Base-by-base conservation (phyloP, 53 echinoderm and acorn worm genomes). In the Holothuria scabra region DNA sequence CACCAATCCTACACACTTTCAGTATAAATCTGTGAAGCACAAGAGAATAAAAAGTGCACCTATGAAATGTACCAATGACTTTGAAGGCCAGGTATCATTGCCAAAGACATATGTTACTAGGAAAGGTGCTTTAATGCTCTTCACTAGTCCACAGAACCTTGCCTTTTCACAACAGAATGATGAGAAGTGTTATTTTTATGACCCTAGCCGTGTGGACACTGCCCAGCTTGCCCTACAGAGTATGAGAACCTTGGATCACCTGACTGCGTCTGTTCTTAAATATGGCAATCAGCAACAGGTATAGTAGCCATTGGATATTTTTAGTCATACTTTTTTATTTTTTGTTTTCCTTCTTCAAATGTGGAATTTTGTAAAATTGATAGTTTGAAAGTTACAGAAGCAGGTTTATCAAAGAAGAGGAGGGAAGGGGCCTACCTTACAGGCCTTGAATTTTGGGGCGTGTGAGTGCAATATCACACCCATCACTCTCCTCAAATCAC, bases 81-180 rank as follows among this genome's bases (percentile, higher is more conserved):
- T 31, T 19, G 58, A 89, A 41, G 79, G 86, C 24, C 58, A 86
- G 57, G 59, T 89, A 78, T 28, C 44, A 34, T 83, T 93, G 60
- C 99, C 99, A 60, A 97, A 94, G 89, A 97, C 99, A 0, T 88
- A 79, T 74, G 84, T 93, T 46, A 97, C 99, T 20, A 80, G 99
- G 13, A 94, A 94, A 56, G 94, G 99, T 12, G 94, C 94, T 11
- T 80, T 97, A 88, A 88, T 97, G 92, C 82, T 97, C 52, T 97
- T 97, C 56, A 86, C 94, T 14, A 86, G 94, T 33, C 99, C 99
- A 3, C 86, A 87, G 23, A 85, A 92, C 85, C 65, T 97, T 28
- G 85, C 84, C 24, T 94, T 94, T 59, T 89, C 91, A 10, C 84
- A 87, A 4, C 83, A 86, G 67, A 75, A 72, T 31, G 84, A 91